These are phyloP conservation scores for Labrus mixtus DNA, from an alignment of 2,113 vertebrate genomes.

Conservation along the genomic window DNA sequence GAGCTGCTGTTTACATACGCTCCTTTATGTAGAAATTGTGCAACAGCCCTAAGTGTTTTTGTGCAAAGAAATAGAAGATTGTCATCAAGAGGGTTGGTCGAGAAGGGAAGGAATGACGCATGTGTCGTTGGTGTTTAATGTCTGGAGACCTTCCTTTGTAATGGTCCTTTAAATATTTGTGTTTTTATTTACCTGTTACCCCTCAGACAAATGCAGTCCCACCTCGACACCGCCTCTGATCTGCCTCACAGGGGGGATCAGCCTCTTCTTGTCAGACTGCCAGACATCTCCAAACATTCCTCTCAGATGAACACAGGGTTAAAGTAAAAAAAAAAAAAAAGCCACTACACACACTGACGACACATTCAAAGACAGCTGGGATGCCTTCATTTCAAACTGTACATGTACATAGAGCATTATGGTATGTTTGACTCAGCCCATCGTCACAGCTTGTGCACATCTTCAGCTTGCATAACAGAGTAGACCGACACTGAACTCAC, in stretches of 20 bases:
- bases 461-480: conserved; percentile 52
- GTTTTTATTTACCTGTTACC: conserved; percentile 47
- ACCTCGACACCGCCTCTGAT: conserved; percentile 30
- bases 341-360: conserved; percentile 27
- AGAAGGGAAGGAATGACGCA: conserved; percentile 50
- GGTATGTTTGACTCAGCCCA: conserved; percentile 50
- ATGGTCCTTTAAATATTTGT: conserved; percentile 53
- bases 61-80: conserved; percentile 35
- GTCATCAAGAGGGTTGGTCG: conserved; percentile 21
- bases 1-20: conserved; percentile 77
- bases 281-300: conserved; percentile 80
- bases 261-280: conserved; percentile 69
- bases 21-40: conserved; percentile 66
- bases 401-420: conserved; percentile 58
- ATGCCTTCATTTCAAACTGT: conserved; percentile 41
- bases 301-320: conserved; percentile 78
- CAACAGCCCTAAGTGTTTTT: conserved; percentile 67
- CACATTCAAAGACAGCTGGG: conserved; percentile 51
- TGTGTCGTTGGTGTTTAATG: conserved; percentile 50
- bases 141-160: conserved; percentile 49
- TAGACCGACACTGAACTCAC: conserved; percentile 47
- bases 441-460: conserved; percentile 68
- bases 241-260: conserved; percentile 33
- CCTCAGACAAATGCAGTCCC: conserved; percentile 21
- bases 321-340: conserved; percentile 42